Conservation (phyloP, 2,888 invertebrate species). For the Habroteleia sp. region DNA sequence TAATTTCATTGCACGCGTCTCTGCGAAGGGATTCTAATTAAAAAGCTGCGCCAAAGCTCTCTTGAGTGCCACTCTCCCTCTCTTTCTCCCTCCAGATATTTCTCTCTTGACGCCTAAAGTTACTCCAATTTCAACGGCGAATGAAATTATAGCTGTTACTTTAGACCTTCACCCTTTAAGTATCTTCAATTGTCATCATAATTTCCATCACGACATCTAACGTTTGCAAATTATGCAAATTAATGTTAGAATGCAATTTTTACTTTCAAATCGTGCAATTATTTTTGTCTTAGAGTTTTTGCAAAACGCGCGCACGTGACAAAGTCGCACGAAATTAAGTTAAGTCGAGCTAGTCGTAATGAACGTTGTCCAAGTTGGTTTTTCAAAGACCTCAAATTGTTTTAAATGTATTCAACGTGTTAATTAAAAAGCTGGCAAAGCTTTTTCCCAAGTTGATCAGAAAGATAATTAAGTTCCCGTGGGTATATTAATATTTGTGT, state of each 20-base stretch:
- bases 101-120: conserved; percentile 46
- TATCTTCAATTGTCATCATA: conserved; percentile 54
- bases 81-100: conserved; percentile 9
- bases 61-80: conserved; percentile 51
- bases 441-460: too few species aligned
- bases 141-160: conserved; percentile 65
- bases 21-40: conserved; percentile 67
- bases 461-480: too few species aligned
- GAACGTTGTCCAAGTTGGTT: too few species aligned
- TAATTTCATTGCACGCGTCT: conserved; percentile 66
- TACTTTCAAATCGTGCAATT: too few species aligned
- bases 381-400: too few species aligned
- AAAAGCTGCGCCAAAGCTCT: conserved; percentile 65
- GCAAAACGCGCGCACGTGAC: too few species aligned
- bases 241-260: conserved; percentile 14
- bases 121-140: conserved; percentile 64
- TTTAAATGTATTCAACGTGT: too few species aligned
- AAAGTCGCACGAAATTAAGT: too few species aligned
- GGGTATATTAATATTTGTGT: too few species aligned
- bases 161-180: conserved; percentile 53
- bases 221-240: conserved; percentile 50
- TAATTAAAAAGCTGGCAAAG: too few species aligned
- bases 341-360: too few species aligned
- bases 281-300: too few species aligned
- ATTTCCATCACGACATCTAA: conserved; percentile 39